Percentiles rank a stretch among this genome's conserved stretches.
Conservation (phyloP, 1,140 invertebrate genomes). For the Lerema accius region DNA sequence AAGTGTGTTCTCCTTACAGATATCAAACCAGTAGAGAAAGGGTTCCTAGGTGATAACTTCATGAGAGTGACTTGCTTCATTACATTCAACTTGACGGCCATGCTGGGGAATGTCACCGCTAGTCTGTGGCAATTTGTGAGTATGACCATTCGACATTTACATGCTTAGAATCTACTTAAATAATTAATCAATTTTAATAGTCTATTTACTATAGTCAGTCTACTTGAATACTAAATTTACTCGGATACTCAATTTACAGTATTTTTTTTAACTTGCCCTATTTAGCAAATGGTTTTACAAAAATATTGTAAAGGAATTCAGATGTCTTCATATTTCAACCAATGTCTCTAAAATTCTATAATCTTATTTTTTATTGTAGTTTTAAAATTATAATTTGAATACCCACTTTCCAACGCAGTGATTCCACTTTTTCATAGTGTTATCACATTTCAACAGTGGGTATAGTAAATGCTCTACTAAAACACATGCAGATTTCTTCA, state of each 20-base stretch:
- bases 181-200: no score
- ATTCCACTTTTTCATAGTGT: slow-evolving; percentile 4
- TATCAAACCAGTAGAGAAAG: slow-evolving; percentile 84
- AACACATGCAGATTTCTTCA: slow-evolving; percentile 46
- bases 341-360: no score
- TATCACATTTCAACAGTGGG: slow-evolving; percentile 46
- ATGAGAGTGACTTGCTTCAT: slow-evolving; percentile 93
- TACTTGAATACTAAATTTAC: no score
- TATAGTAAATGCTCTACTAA: slow-evolving; percentile 47
- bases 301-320: no score
- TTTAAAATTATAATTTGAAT: no score
- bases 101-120: slow-evolving; percentile 95
- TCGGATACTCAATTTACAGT: no score
- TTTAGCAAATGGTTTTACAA: no score
- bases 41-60: slow-evolving; percentile 88
- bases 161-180: no score
- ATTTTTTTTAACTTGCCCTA: no score
- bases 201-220: no score
- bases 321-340: no score
- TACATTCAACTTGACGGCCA: slow-evolving; percentile 96
- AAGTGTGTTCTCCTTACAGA: slow-evolving; percentile 84
- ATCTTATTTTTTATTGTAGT: no score
- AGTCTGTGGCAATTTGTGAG: slow-evolving; percentile 91
- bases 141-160: slow-evolving; percentile 37
- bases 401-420: slow-evolving; percentile 31